Conservation (phyloP, 2,888 invertebrate genomes). For the Rhagium mordax region DNA sequence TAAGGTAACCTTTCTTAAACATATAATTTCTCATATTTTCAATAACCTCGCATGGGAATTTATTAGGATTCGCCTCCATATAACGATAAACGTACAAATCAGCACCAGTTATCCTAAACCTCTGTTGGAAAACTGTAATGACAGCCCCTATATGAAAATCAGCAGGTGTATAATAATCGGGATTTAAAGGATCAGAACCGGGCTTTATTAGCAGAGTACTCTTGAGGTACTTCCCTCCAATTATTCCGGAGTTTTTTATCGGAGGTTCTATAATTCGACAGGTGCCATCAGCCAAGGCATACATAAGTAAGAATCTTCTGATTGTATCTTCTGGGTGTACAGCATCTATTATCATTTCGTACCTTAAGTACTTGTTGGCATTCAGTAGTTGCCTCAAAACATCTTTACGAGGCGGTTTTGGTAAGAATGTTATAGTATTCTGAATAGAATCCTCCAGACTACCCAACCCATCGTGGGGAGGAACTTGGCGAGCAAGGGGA, state of each 20-base stretch:
- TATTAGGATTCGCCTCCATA: conserved; percentile 80
- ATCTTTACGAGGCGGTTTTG: conserved; percentile 83
- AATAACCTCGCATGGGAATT: conserved; percentile 79
- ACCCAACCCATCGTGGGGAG: conserved; percentile 84
- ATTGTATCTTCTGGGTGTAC: conserved; percentile 85
- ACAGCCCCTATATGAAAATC: conserved; percentile 86
- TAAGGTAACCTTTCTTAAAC: conserved; percentile 76
- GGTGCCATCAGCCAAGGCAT: conserved; percentile 83
- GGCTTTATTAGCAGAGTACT: conserved; percentile 80
- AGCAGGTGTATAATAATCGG: conserved; percentile 83
- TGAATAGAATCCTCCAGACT: conserved; percentile 84
- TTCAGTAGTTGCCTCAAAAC: conserved; percentile 83
- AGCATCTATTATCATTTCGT: conserved; percentile 83
- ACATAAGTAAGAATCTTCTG: conserved; percentile 83
- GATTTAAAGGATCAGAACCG: conserved; percentile 78
- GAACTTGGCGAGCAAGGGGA: conserved; percentile 64
- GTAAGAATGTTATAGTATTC: conserved; percentile 80
- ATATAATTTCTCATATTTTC: conserved; percentile 81
- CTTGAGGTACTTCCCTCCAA: conserved; percentile 83
- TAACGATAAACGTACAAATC: conserved; percentile 79
- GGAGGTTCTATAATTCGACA: conserved; percentile 83
- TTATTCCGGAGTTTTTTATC: conserved; percentile 82
- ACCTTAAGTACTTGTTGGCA: conserved; percentile 73
- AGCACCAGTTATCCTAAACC: conserved; percentile 81
- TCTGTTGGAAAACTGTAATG: conserved; percentile 79